Conservation (phyloP, 1,140 invertebrate species). For the Drosophila quadrilineata region DNA sequence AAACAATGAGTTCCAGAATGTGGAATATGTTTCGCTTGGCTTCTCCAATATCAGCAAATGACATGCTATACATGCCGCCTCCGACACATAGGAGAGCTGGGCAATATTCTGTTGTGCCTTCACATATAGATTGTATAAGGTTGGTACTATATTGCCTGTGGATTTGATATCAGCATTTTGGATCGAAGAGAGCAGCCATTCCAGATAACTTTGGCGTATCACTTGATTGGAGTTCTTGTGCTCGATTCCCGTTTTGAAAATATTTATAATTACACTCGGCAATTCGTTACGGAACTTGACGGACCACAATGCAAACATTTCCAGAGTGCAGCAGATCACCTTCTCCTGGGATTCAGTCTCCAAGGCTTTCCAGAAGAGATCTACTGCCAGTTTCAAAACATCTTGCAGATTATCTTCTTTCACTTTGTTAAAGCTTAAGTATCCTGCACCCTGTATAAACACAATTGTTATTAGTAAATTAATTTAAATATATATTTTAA, state of each 20-base stretch:
- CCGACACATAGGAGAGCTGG: constrained; percentile 86
- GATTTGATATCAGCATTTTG: constrained; percentile 75
- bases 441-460: constrained; percentile 87
- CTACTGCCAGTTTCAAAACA: constrained; percentile 85
- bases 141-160: constrained; percentile 59
- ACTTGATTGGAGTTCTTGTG: constrained; percentile 90
- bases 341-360: constrained; percentile 96
- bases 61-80: constrained; percentile 90
- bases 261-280: constrained; percentile 87
- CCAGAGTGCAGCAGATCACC: constrained; percentile 90
- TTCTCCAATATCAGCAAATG: constrained; percentile 86
- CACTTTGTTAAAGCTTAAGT: constrained; percentile 89
- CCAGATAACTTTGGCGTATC: constrained; percentile 90
- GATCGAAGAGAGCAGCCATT: constrained; percentile 86
- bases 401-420: constrained; percentile 83
- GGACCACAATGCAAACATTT: constrained; percentile 91
- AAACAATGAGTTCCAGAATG: constrained; percentile 87
- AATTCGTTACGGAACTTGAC: constrained; percentile 86
- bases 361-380: constrained; percentile 89
- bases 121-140: constrained; percentile 86
- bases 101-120: constrained; percentile 85
- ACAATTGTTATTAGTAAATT: constrained; percentile 11
- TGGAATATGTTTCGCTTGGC: constrained; percentile 66
- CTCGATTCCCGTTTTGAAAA: constrained; percentile 90
- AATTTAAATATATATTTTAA: neutral